A percentile compares a stretch with the other conserved stretches of the same genome.
Conservation (phyloP, 2,113 vertebrate species). For the Neogale vison region DNA sequence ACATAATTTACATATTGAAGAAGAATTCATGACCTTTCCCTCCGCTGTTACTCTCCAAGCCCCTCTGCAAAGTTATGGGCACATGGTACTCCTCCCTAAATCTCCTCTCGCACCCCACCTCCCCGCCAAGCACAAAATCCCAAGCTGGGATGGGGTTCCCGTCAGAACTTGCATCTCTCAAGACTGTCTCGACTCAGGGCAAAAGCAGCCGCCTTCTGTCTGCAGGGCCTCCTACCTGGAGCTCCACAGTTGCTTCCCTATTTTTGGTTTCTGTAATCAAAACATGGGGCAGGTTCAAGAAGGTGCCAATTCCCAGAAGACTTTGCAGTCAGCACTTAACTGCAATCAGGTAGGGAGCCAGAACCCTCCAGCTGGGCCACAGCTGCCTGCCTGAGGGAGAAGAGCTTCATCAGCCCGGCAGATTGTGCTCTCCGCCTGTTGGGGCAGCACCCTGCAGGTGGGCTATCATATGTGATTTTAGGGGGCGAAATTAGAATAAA, state of each 20-base stretch:
- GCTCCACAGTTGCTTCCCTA: slow-evolving; percentile 46
- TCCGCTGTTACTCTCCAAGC: background rate
- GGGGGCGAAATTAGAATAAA: background rate
- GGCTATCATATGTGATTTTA: background rate
- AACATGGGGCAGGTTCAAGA: slow-evolving; percentile 55
- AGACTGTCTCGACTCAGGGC: background rate
- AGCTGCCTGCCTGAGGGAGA: background rate
- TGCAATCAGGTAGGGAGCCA: slow-evolving; percentile 51
- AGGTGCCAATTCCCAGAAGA: slow-evolving; percentile 34
- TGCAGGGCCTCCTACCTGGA: slow-evolving; percentile 34
- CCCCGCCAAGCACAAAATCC: background rate
- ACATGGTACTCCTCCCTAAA: background rate
- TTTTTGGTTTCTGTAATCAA: slow-evolving; percentile 75
- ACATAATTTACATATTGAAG: background rate
- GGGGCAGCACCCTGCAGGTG: background rate
- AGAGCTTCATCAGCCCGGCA: slow-evolving; percentile 22
- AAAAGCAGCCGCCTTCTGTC: background rate
- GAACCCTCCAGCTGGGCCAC: slow-evolving; percentile 8
- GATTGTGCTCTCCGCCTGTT: background rate
- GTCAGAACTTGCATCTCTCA: background rate
- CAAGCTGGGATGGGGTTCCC: background rate
- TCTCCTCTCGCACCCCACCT: background rate
- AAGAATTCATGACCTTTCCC: background rate
- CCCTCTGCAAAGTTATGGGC: background rate
- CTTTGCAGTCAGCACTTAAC: slow-evolving; percentile 55